Evolutionary conservation across 2,113 vertebrate species (phyloP).

Genomic region (Cyanistes caeruleus): DNA sequence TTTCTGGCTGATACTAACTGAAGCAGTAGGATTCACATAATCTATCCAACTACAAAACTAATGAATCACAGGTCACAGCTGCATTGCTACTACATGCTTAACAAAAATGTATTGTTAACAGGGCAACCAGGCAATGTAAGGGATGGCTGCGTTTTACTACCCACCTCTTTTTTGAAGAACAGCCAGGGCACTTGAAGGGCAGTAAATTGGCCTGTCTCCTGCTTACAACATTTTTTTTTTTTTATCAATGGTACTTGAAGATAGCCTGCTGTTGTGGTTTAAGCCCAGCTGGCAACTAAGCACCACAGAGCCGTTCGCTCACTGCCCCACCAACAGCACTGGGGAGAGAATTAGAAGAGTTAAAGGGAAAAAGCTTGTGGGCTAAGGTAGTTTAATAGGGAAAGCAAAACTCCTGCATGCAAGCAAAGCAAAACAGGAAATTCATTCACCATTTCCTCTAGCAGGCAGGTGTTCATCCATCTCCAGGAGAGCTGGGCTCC

Average conservation of each 20-base stretch:
- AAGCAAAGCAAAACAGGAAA: neutral
- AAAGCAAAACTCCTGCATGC: neutral
- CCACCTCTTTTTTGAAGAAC: neutral
- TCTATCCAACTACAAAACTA: neutral
- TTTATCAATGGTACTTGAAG: neutral
- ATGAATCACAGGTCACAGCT: neutral
- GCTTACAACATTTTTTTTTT: neutral
- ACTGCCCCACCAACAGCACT: too few relatives aligned
- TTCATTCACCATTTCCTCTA: neutral
- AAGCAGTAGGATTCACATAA: neutral
- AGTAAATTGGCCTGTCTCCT: neutral
- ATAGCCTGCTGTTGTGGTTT: neutral
- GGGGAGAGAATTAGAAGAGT: neutral
- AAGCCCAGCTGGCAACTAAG: neutral
- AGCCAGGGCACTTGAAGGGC: neutral
- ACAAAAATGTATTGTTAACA: neutral
- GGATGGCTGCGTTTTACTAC: neutral
- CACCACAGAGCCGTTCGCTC: rapidly evolving
- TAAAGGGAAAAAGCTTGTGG: neutral
- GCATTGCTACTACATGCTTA: neutral
- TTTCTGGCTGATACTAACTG: neutral
- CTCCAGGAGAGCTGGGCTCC: neutral
- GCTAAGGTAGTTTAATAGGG: neutral
- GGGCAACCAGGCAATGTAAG: rapidly evolving
- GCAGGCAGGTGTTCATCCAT: neutral